phyloP scores from a whole-genome alignment of 1,140 invertebrate genomes.

The Drosophila arizonae region DNA sequence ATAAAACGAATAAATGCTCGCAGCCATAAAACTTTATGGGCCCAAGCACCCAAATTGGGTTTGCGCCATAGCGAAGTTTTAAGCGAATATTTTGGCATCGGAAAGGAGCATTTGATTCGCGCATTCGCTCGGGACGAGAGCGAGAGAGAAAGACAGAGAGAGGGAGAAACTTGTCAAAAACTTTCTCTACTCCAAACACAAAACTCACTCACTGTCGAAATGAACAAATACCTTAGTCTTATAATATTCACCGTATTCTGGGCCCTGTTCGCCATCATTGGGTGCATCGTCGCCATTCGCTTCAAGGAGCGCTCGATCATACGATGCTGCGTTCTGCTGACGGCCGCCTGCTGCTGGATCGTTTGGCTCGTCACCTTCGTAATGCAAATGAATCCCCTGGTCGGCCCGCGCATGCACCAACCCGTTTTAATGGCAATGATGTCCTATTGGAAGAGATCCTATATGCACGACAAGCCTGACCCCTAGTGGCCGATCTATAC shows the following conservation, averaged over 20 bases:
- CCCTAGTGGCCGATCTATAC: not conserved
- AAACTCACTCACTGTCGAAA: slow-evolving; percentile 13
- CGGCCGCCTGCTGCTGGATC: slow-evolving; percentile 60
- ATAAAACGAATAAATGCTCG: slow-evolving; percentile 71
- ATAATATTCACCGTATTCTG: slow-evolving; percentile 28
- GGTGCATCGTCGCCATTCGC: slow-evolving; percentile 14
- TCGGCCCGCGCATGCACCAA: slow-evolving; percentile 43
- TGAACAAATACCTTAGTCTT: slow-evolving; percentile 42
- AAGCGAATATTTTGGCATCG: slow-evolving; percentile 17
- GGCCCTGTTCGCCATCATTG: slow-evolving; percentile 25
- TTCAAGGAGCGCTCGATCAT: slow-evolving; percentile 45
- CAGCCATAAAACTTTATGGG: slow-evolving; percentile 69
- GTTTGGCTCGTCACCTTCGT: slow-evolving; percentile 59
- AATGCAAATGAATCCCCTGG: slow-evolving; percentile 64
- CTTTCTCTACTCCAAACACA: slow-evolving; percentile 9
- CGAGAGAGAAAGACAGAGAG: not conserved
- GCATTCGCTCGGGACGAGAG: not conserved
- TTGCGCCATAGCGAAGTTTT: slow-evolving; percentile 39
- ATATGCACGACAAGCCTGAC: not conserved
- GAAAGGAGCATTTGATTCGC: slow-evolving; percentile 12
- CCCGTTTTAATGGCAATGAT: slow-evolving; percentile 40
- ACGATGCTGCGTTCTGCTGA: slow-evolving; percentile 43
- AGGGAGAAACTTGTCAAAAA: slow-evolving; percentile 53
- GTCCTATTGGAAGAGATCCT: slow-evolving; percentile 54
- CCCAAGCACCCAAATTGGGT: slow-evolving; percentile 58